Evolutionary conservation across 2,113 vertebrate species (phyloP), one percentile per base, ranked within the genome.

Genomic region (Caranx melampygus): DNA sequence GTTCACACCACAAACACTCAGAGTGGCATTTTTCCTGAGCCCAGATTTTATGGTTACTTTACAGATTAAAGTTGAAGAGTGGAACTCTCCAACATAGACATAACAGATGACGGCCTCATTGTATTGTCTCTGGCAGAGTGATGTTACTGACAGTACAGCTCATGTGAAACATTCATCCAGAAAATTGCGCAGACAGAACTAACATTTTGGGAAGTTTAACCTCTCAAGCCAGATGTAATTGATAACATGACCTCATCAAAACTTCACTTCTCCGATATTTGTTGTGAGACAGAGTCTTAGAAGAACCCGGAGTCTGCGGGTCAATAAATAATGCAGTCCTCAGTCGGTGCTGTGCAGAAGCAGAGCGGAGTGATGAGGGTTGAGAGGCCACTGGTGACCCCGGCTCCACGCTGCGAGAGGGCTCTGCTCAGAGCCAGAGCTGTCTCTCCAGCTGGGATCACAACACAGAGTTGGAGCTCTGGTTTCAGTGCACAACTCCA

Each of bases 391-490:
- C 57, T 8, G 67, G 71, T 92, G 91, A 93, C 88, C 92, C 91
- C 77, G 83, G 82, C 88, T 44, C 74, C 92, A 88, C 66, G 81
- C 91, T 92, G 91, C 63, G 89, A 90, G 72, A 86, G 84, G 89
- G 82, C 87, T 87, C 77, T 45, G 80, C 89, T 88, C 88, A 87
- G 86, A 90, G 87, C 84, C 73, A 74, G 83, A 68, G 84, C 84
- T 83, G 90, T 89, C 91, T 83, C 87, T 95, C 94, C 93, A 93
- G 94, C 95, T 95, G 94, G 88, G 95, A 92, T 93, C 91, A 89
- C 87, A 93, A 90, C 85, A 92, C 87, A 88, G 90, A 44, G 82
- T 80, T 49, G 78, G 71, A 79, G 84, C 91, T 95, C 93, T 84
- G 87, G 91, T 95, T 95, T 94, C 94, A 94, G 91, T 89, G 76